Evolutionary conservation across 2,888 invertebrate species (phyloP).

Genomic region (Ametastegia equiseti): DNA sequence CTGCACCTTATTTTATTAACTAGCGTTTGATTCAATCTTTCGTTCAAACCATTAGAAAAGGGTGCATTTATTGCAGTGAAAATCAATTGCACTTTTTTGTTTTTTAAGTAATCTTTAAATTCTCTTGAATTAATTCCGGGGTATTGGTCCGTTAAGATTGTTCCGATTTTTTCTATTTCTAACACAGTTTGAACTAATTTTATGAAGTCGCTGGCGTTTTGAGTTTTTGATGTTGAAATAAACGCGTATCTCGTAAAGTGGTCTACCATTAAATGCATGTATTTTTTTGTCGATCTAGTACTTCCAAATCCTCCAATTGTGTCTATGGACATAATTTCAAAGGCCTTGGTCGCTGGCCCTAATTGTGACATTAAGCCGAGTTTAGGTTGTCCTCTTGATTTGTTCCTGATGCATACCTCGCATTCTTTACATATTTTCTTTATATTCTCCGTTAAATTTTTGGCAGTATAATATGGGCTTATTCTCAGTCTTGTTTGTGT

Average conservation of each 20-base stretch:
- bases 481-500: slow-evolving; percentile 47
- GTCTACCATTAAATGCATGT: slow-evolving; percentile 57
- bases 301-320: slow-evolving; percentile 61
- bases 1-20: no score
- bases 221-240: no score
- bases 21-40: no score
- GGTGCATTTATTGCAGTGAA: no score
- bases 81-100: no score
- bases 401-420: slow-evolving; percentile 59
- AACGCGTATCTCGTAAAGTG: slow-evolving; percentile 59
- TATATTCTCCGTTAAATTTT: slow-evolving; percentile 51
- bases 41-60: no score
- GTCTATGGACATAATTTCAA: slow-evolving; percentile 59
- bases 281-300: slow-evolving; percentile 57
- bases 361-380: slow-evolving; percentile 56
- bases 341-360: slow-evolving; percentile 57
- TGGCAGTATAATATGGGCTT: slow-evolving; percentile 42
- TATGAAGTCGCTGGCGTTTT: no score
- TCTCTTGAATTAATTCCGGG: no score
- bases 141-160: no score
- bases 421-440: slow-evolving; percentile 51
- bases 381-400: slow-evolving; percentile 55
- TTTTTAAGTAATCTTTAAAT: no score
- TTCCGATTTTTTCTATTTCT: no score
- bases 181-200: no score